Base-by-base conservation (phyloP, 2,797 vertebrate genomes). In the Mus spretus region DNA sequence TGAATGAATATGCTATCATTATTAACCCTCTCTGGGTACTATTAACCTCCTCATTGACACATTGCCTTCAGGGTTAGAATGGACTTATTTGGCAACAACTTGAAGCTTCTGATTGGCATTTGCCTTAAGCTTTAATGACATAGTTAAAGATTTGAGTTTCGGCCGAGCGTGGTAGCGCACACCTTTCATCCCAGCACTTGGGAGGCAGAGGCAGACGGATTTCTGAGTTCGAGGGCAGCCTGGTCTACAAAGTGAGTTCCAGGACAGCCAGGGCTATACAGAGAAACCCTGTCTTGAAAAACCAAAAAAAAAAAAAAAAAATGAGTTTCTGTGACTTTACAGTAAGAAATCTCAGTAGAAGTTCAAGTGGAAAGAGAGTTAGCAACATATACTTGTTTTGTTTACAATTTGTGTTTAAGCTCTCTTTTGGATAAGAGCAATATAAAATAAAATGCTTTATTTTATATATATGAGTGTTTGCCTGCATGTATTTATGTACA, bases 61-160 rank as follows among this genome's bases (percentile, higher is more conserved):
- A 94, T n/a, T 70, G 34, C 8, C 57, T 53, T 47, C 65, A 10
- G 84, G 80, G n/a, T 91, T 81, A 89, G 80, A 84, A 87, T 93
- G 55, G n/a, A 91, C 93, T 96, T 74, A 96, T 91, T 96, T 94
- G 59, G 94, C 47, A 93, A 81, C 17, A 61, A 26, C n/a, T 26
- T 93, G 82, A 84, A 90, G 34, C 53, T 91, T 72, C 72, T 93
- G 84, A 70, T 72, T 88, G 57, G 67, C 91, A 93, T 96, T 93
- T 67, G 17, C 77, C 80, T 74, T 88, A 88, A 81, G 74, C 17
- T 59, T 95, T 95, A 93, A 93, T 65, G 12, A 94, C 82, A 34
- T 94, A 79, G 55, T 87, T 87, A 31, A 22, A 24, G 8, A 93
- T 90, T 37, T 96, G 63, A 78, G n/a, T 82, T 82, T 9, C 5